phyloP scores from a whole-genome alignment of 1,140 invertebrate genomes.

The Caenorhabditis brenneri region DNA sequence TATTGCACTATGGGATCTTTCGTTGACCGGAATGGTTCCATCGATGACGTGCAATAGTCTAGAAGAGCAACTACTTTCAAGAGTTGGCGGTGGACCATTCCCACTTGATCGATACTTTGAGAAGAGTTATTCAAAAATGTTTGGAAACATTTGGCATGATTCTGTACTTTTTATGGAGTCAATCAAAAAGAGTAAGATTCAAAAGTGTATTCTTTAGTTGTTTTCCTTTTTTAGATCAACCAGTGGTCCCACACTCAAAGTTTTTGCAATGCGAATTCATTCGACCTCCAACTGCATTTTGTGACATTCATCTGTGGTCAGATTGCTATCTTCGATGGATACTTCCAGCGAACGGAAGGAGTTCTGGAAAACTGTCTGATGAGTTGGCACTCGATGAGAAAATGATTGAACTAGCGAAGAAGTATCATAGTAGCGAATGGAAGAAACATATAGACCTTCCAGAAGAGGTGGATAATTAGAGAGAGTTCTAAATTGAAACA shows the following conservation, averaged over 20 bases:
- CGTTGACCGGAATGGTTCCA: constrained; percentile 45
- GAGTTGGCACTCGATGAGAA: constrained; percentile 33
- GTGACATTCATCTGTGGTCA: constrained; percentile 45
- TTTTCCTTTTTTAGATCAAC: neutral
- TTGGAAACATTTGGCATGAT: constrained; percentile 34
- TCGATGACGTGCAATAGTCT: constrained; percentile 28
- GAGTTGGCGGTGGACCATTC: constrained; percentile 15
- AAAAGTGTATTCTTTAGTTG: no score
- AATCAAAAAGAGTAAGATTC: constrained; percentile 19
- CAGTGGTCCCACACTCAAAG: neutral
- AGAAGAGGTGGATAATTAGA: neutral
- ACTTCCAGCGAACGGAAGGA: neutral
- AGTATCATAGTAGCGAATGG: constrained; percentile 9
- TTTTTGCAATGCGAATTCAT: constrained; percentile 40
- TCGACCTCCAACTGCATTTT: constrained; percentile 13
- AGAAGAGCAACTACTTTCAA: constrained; percentile 13
- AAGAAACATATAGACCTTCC: neutral
- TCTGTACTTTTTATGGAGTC: constrained; percentile 14
- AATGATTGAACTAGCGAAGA: constrained; percentile 6
- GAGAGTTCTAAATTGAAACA: neutral
- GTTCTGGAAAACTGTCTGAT: neutral
- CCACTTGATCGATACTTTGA: constrained; percentile 43
- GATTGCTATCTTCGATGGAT: constrained; percentile 50
- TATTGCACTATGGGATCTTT: constrained; percentile 45
- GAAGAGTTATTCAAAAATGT: constrained; percentile 26